These are phyloP conservation scores for Cheilosia vulpina DNA, from an alignment of 2,888 invertebrate genomes.

Conservation along the genomic window DNA sequence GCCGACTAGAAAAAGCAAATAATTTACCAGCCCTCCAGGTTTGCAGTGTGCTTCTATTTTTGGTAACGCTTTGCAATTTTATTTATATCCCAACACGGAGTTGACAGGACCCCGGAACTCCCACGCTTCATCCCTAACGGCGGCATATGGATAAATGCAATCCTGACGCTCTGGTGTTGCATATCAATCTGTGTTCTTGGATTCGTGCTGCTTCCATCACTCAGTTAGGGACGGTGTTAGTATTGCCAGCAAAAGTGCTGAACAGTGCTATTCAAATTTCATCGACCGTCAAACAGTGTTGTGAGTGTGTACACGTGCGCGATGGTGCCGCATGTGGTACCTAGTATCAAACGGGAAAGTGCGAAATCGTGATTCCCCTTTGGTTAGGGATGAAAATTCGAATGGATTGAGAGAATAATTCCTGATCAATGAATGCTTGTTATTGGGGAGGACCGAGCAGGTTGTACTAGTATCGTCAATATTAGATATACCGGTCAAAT, in stretches of 20 bases:
- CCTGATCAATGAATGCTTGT: no score
- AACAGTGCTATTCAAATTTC: constrained; percentile 1
- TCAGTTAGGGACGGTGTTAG: constrained; percentile 23
- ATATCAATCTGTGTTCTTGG: constrained; percentile 19
- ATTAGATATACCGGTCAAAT: no score
- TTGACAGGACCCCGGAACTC: constrained; percentile 23
- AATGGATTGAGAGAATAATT: no score
- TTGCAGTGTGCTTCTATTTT: constrained; percentile 37
- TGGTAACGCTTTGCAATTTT: constrained; percentile 38
- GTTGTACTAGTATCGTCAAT: no score
- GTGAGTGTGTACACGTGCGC: neutral
- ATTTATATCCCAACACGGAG: constrained; percentile 30
- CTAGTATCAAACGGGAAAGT: no score
- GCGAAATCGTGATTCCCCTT: no score
- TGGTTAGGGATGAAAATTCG: no score
- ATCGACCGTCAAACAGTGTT: constrained; percentile 15
- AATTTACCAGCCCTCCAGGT: no score
- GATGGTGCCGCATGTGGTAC: no score
- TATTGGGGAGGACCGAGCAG: no score
- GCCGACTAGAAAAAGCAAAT: no score
- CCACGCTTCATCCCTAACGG: constrained; percentile 2
- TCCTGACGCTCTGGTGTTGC: no score
- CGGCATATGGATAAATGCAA: constrained; percentile 11
- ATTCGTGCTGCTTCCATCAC: constrained; percentile 23
- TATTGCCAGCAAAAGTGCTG: constrained; percentile 1